A percentile compares a stretch with the other conserved stretches of the same genome.
Evolutionary conservation across 2,888 invertebrate genomes (phyloP).

Genomic region (Xestobium rufovillosum): DNA sequence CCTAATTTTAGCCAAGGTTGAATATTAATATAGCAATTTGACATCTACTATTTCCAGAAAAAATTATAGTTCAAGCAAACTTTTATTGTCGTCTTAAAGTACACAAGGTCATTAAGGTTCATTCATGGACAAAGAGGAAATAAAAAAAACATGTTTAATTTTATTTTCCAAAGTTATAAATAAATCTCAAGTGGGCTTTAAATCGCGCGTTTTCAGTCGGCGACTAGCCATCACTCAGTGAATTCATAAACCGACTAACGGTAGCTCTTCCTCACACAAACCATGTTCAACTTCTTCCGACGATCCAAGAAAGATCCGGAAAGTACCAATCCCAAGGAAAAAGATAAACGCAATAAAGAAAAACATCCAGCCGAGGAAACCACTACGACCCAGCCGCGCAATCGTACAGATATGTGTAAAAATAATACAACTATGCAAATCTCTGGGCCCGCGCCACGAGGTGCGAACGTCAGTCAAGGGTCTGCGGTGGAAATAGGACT

Average conservation of each 20-base stretch:
- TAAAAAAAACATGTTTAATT: conserved; percentile 5
- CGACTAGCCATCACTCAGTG: conserved; percentile 18
- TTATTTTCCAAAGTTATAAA: conserved; percentile 14
- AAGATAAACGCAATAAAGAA: conserved; percentile 21
- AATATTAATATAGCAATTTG: no score
- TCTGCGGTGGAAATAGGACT: conserved; percentile 25
- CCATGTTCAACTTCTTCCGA: conserved; percentile 38
- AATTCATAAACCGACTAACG: conserved; percentile 7
- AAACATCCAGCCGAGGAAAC: conserved; percentile 18
- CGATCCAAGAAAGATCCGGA: conserved; percentile 33
- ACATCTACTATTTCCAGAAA: no score
- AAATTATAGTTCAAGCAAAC: no score
- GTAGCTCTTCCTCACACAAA: conserved; percentile 2
- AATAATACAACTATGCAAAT: conserved; percentile 32
- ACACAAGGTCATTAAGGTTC: conserved; percentile 4
- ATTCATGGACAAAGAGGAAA: conserved; percentile 4
- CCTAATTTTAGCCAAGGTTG: no score
- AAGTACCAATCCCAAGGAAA: conserved; percentile 15
- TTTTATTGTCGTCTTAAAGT: no score
- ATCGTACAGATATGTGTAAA: conserved; percentile 34
- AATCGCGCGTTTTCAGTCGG: conserved; percentile 22
- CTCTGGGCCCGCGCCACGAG: conserved; percentile 31
- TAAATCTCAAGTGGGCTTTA: conserved; percentile 20
- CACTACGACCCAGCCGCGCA: conserved; percentile 15
- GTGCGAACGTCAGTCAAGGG: conserved; percentile 28